phyloP scores from a whole-genome alignment of 2,113 vertebrate genomes.

The Dascyllus trimaculatus region DNA sequence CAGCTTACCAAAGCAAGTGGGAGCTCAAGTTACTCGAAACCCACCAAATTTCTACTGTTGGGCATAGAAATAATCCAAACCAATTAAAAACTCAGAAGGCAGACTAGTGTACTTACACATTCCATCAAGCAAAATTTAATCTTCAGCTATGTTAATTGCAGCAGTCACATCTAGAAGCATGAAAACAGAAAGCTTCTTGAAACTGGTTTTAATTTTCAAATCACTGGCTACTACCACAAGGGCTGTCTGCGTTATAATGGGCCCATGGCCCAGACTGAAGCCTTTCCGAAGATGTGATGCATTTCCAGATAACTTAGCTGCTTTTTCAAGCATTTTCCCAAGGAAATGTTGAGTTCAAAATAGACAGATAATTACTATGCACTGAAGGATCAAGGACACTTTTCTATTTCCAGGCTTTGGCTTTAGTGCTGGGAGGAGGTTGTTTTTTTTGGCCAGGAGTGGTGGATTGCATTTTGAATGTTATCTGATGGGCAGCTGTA shows the following conservation, averaged over 20 bases:
- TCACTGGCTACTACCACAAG: slow-evolving; percentile 35
- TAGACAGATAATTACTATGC: slow-evolving; percentile 16
- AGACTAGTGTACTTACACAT: background rate
- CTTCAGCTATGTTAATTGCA: slow-evolving; percentile 33
- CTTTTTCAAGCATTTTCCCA: slow-evolving; percentile 26
- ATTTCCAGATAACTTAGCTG: slow-evolving; percentile 37
- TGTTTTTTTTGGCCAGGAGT: slow-evolving; percentile 1
- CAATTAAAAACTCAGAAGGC: slow-evolving; percentile 22
- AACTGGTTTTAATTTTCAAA: slow-evolving; percentile 33
- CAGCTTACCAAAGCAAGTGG: background rate
- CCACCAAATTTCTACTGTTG: background rate
- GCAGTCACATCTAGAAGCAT: slow-evolving; percentile 20
- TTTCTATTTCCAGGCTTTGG: slow-evolving; percentile 34
- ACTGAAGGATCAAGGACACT: slow-evolving; percentile 1
- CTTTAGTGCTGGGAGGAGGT: slow-evolving; percentile 10
- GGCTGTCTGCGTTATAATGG: slow-evolving; percentile 33
- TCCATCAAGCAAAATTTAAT: slow-evolving; percentile 34
- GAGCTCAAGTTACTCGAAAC: slow-evolving; percentile 10
- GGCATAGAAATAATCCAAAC: slow-evolving; percentile 24
- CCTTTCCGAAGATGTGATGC: slow-evolving; percentile 16
- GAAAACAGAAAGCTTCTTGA: slow-evolving; percentile 36
- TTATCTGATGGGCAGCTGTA: slow-evolving; percentile 5
- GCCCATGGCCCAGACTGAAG: slow-evolving; percentile 20
- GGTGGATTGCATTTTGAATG: background rate
- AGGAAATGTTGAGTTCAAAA: slow-evolving; percentile 39